Base-by-base conservation (phyloP, 2,797 vertebrate species). In the Danionella dracula region DNA sequence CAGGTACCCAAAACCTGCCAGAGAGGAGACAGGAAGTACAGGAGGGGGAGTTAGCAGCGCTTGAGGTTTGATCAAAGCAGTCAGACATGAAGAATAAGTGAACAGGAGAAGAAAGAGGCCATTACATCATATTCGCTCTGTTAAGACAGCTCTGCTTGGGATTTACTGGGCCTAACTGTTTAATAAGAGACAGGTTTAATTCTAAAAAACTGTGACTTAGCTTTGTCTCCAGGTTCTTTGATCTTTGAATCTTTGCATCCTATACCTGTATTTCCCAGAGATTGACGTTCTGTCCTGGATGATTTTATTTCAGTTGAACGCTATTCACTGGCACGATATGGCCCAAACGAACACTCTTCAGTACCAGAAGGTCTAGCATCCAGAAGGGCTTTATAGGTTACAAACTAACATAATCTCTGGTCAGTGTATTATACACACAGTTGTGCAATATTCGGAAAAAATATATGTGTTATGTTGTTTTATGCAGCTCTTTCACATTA, bases 1-100 rank as follows among this genome's bases (percentile, higher is more conserved):
- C 87, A 99, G 92, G 88, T 98, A 93, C 76, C 96, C 95, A 0
- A 99, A 95, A 85, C 96, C 96, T 99, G 90, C 64, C 31, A n/a
- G 75, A 40, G 66, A 37, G 57, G 69, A 74, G 71, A 83, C 74
- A 86, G 85, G 79, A 86, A 90, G 89, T 85, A 80, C 83, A 80
- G 83, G 78, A 59, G 75, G 75, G 55, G 79, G 73, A 77, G 12
- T 48, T 49, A 57, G 53, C 1, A 29, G 40, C 40, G 77, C 66
- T 74, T 82, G 82, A 84, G 76, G 0, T 29, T 31, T 37, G 75
- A 86, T 85, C 78, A 81, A 84, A 86, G 80, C n/a, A 57, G 4
- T 13, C 13, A 29, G 19, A 64, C 44, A 23, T 17, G 37, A 45
- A 56, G 54, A 48, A 70, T 45, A 67, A 62, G 65, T 45, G 66